These are phyloP conservation scores for Heliconius ismenius DNA, from an alignment of 2,888 invertebrate genomes.

Conservation along the genomic window DNA sequence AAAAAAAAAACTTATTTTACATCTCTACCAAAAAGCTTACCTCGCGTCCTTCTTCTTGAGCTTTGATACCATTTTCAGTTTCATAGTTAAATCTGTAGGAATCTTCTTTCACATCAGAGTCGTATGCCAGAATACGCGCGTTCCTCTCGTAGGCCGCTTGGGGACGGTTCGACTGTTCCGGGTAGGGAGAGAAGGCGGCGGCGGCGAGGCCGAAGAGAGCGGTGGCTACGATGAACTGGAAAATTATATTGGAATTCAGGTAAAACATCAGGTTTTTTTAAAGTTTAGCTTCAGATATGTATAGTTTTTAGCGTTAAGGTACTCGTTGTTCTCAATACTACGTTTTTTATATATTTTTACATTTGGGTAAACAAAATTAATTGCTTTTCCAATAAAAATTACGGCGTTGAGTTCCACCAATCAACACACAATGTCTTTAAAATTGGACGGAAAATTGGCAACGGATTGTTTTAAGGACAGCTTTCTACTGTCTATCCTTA, in stretches of 20 bases:
- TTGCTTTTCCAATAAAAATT: too few species aligned
- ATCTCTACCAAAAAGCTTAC: conserved; percentile 50
- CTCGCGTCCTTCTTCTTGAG: conserved; percentile 75
- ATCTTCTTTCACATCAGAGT: conserved; percentile 73
- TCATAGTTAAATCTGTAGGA: conserved; percentile 76
- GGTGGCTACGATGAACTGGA: conserved; percentile 67
- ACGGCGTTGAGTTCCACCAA: not conserved
- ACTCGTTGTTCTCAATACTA: too few species aligned
- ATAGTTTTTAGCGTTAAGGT: too few species aligned
- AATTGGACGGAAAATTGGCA: not conserved
- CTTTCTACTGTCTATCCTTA: too few species aligned
- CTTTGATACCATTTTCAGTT: conserved; percentile 77
- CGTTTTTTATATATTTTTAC: too few species aligned
- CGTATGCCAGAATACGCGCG: conserved; percentile 68
- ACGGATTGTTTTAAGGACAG: too few species aligned
- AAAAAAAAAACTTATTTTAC: too few species aligned
- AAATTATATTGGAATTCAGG: conserved; percentile 24
- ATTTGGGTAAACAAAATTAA: too few species aligned
- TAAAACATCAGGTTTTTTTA: not conserved
- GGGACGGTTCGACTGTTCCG: conserved; percentile 70
- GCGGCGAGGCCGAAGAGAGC: conserved; percentile 67
- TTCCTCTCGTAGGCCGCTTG: conserved; percentile 68
- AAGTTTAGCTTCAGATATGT: too few species aligned
- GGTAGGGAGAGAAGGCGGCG: conserved; percentile 61
- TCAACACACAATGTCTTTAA: not conserved